Evolutionary conservation across 2,888 invertebrate genomes (phyloP).

Genomic region (Patella pellucida): DNA sequence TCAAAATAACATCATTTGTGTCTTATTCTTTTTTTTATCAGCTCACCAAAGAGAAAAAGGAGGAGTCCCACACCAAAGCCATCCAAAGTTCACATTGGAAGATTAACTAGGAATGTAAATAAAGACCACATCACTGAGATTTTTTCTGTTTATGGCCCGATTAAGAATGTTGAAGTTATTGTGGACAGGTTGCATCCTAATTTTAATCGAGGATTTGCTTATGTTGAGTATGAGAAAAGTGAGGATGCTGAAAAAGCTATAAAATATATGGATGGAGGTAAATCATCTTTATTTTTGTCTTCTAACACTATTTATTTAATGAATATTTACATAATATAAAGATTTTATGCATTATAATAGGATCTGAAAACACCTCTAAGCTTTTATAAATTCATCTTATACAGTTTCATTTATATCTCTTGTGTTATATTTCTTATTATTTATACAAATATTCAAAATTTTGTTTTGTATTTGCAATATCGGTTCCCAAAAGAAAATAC

Average conservation of each 20-base stretch:
- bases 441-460: too few relatives aligned
- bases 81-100: slow-evolving; percentile 93
- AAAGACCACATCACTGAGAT: slow-evolving; percentile 74
- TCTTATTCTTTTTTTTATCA: slow-evolving; percentile 25
- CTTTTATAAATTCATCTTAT: too few relatives aligned
- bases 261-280: slow-evolving; percentile 99
- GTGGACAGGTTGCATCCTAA: slow-evolving; percentile 89
- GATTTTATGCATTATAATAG: too few relatives aligned
- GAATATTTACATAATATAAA: too few relatives aligned
- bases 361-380: too few relatives aligned
- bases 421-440: too few relatives aligned
- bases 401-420: too few relatives aligned
- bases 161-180: slow-evolving; percentile 91
- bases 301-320: too few relatives aligned
- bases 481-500: too few relatives aligned
- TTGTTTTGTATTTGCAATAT: too few relatives aligned
- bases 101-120: slow-evolving; percentile 91
- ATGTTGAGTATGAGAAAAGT: slow-evolving; percentile 92
- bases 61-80: slow-evolving; percentile 89
- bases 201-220: slow-evolving; percentile 92
- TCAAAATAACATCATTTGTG: too few relatives aligned
- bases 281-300: not conserved
- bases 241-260: slow-evolving; percentile 98
- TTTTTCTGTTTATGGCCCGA: slow-evolving; percentile 74
- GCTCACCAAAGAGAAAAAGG: slow-evolving; percentile 76